A percentile compares a stretch with the other conserved stretches of the same genome.
Conservation (phyloP, 2,113 vertebrate genomes). For the Phodopus roborovskii region DNA sequence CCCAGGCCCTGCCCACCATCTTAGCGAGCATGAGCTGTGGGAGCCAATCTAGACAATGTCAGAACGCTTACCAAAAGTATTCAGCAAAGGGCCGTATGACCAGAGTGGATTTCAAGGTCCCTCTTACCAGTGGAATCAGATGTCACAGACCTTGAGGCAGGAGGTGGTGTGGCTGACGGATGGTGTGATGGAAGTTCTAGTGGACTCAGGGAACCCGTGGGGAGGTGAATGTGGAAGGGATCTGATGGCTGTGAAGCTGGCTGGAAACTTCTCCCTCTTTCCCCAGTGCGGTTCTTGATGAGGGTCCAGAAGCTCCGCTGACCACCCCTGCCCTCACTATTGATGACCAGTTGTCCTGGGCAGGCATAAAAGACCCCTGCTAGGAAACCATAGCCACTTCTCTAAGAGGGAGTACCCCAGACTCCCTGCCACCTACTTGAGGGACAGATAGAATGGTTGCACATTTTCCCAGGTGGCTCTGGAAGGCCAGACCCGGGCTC, state of each 20-base stretch:
- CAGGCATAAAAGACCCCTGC: conserved; percentile 44
- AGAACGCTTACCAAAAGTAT: not conserved
- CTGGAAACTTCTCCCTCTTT: not conserved
- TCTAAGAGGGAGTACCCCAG: conserved; percentile 13
- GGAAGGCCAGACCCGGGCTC: not conserved
- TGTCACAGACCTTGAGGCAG: not conserved
- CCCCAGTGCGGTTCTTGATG: not conserved
- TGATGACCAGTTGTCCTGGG: conserved; percentile 9
- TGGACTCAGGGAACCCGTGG: not conserved
- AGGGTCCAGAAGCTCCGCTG: not conserved
- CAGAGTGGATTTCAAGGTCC: not conserved
- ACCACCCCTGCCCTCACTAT: conserved; percentile 62
- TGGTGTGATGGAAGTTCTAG: not conserved
- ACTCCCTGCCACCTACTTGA: conserved; percentile 45
- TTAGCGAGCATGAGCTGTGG: not conserved
- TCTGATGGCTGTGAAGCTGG: not conserved
- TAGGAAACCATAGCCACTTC: conserved; percentile 51
- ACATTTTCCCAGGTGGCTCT: conserved; percentile 22
- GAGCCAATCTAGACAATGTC: not conserved
- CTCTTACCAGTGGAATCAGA: not conserved
- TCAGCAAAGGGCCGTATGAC: not conserved
- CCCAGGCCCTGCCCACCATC: not conserved
- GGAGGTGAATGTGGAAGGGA: not conserved
- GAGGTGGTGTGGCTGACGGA: not conserved
- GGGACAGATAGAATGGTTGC: conserved; percentile 13